phyloP scores from a whole-genome alignment of 2,797 vertebrate genomes.

The Acipenser oxyrinchus region DNA sequence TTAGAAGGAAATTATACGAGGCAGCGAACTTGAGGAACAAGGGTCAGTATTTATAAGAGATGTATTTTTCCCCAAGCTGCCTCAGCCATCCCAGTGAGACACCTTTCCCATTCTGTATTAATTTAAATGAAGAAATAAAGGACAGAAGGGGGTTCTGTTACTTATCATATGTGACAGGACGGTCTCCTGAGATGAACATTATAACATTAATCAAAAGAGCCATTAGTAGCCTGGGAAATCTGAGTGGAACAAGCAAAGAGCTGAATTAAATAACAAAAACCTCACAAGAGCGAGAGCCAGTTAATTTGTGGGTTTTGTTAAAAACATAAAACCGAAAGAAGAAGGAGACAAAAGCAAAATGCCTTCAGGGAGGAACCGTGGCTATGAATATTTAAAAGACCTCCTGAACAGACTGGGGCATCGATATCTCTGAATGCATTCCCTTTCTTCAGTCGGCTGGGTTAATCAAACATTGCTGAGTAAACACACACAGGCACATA shows the following conservation, averaged over 20 bases:
- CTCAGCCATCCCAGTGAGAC: too few relatives aligned
- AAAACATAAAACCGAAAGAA: constrained; percentile 8
- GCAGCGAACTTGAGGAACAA: too few relatives aligned
- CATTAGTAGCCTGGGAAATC: not conserved
- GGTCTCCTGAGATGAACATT: constrained; percentile 6
- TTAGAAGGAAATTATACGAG: too few relatives aligned
- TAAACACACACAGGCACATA: constrained; percentile 1
- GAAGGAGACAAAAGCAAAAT: not conserved
- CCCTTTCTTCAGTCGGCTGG: not conserved
- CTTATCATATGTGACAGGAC: constrained; percentile 5
- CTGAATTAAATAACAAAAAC: constrained; percentile 2
- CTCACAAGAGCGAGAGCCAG: not conserved
- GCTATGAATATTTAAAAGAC: constrained; percentile 21
- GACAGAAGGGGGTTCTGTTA: not conserved
- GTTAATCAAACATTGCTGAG: not conserved
- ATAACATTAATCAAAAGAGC: constrained; percentile 7
- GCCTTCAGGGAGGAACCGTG: constrained; percentile 17
- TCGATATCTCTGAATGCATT: constrained; percentile 3
- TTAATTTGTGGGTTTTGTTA: constrained; percentile 5
- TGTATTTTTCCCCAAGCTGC: too few relatives aligned
- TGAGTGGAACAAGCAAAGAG: not conserved
- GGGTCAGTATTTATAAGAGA: too few relatives aligned
- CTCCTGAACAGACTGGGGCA: not conserved
- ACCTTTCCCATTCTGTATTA: too few relatives aligned
- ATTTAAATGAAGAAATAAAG: not conserved